phyloP scores from a whole-genome alignment of 2,113 vertebrate species.

The Etheostoma cragini region DNA sequence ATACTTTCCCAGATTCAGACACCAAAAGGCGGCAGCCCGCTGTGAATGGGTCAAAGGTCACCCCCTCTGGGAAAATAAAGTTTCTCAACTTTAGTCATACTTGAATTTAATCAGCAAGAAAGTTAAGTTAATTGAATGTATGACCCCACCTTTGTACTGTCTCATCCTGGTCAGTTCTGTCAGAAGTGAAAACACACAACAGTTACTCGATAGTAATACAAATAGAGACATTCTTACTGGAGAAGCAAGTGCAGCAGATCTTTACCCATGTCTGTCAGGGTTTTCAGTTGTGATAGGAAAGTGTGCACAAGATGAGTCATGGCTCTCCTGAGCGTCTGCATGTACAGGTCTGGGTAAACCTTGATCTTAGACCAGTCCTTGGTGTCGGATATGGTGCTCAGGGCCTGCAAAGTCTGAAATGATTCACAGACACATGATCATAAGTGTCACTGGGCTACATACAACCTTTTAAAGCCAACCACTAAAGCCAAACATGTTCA shows the following conservation, averaged over 20 bases:
- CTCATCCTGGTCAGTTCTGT: constrained; percentile 69
- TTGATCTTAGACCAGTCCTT: constrained; percentile 71
- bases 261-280: constrained; percentile 48
- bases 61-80: constrained; percentile 17
- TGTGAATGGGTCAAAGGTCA: constrained; percentile 53
- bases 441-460: not conserved
- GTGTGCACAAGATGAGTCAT: constrained; percentile 43
- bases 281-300: constrained; percentile 43
- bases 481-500: not conserved
- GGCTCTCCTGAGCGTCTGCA: constrained; percentile 73
- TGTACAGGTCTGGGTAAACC: constrained; percentile 69
- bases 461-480: not conserved
- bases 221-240: fast-evolving
- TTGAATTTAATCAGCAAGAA: not conserved
- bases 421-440: constrained; percentile 27
- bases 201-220: not conserved
- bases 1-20: not conserved
- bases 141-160: constrained; percentile 66
- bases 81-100: not conserved
- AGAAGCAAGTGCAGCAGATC: fast-evolving
- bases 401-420: constrained; percentile 63
- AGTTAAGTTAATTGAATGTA: not conserved
- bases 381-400: constrained; percentile 50
- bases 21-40: constrained; percentile 55
- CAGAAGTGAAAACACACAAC: not conserved